Evolutionary conservation across 23 tunicate species (phyloP).

Genomic region (Trididemnum nubilum): DNA sequence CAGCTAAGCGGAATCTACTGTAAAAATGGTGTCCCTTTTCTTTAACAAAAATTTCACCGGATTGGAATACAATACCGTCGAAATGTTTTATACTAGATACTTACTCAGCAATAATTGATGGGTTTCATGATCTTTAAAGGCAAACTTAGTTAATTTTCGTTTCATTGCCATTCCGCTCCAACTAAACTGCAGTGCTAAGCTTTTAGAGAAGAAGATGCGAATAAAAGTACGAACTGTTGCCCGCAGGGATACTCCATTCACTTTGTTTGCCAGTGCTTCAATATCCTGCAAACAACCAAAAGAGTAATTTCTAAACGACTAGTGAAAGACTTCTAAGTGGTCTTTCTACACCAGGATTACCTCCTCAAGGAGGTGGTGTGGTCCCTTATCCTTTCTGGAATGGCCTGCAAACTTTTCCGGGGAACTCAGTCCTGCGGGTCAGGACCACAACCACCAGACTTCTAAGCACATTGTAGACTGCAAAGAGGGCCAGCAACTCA

Average conservation of each 20-base stretch:
- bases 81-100: background rate
- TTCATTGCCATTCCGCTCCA: no score
- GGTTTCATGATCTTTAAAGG: no score
- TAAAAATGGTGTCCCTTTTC: background rate
- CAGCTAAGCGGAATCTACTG: no score
- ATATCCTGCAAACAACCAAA: background rate
- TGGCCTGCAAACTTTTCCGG: no score
- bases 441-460: no score
- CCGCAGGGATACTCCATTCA: background rate
- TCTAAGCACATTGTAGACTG: background rate
- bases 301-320: background rate
- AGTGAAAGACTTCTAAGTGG: background rate
- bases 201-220: background rate
- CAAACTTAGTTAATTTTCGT: no score
- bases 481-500: background rate
- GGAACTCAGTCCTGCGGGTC: no score
- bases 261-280: background rate
- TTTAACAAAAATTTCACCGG: background rate
- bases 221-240: no score
- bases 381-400: no score
- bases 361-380: no score
- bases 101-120: background rate
- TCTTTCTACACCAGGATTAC: no score
- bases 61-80: background rate
- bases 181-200: background rate